Evolutionary conservation across 2,113 vertebrate species (phyloP).

Genomic region (Amblyornis subalaris): DNA sequence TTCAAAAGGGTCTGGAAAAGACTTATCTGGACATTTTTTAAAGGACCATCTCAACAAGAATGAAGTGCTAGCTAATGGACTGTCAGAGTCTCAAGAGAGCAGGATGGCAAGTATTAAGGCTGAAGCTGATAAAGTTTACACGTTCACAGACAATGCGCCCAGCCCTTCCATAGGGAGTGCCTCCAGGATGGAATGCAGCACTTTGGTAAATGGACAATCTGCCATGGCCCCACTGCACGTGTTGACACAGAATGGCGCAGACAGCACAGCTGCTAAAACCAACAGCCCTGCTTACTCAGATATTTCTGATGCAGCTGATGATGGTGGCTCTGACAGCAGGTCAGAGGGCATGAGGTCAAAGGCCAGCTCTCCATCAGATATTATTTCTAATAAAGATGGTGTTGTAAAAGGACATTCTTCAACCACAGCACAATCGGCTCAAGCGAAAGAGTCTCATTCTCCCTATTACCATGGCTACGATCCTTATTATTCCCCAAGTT

Average conservation of each 20-base stretch:
- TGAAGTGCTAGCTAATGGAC: slow-evolving; percentile 84
- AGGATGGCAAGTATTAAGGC: slow-evolving; percentile 98
- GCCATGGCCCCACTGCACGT: slow-evolving; percentile 74
- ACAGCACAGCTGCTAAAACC: slow-evolving; percentile 82
- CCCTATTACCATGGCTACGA: slow-evolving; percentile 93
- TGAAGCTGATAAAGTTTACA: slow-evolving; percentile 98
- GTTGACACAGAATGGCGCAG: slow-evolving; percentile 76
- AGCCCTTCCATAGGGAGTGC: slow-evolving; percentile 96
- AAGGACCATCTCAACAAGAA: slow-evolving; percentile 95
- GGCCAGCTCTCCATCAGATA: slow-evolving; percentile 83
- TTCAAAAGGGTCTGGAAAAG: slow-evolving; percentile 82
- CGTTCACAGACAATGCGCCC: slow-evolving; percentile 96
- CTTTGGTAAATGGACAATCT: slow-evolving; percentile 81
- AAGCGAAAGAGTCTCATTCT: slow-evolving; percentile 87
- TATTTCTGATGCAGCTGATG: slow-evolving; percentile 94
- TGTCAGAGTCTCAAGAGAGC: slow-evolving; percentile 90
- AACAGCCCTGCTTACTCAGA: slow-evolving; percentile 97
- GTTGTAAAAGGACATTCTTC: slow-evolving; percentile 82
- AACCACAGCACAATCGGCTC: slow-evolving; percentile 67
- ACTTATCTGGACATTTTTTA: slow-evolving; percentile 89
- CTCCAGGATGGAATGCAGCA: slow-evolving; percentile 83
- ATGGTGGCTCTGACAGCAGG: slow-evolving; percentile 90
- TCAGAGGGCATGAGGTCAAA: slow-evolving; percentile 88
- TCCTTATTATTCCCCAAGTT: slow-evolving; percentile 91
- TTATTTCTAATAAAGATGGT: slow-evolving; percentile 78